Percentiles rank a stretch among this genome's conserved stretches.
Evolutionary conservation across 2,888 invertebrate genomes (phyloP).

Genomic region (Gandaritis pyraliata): DNA sequence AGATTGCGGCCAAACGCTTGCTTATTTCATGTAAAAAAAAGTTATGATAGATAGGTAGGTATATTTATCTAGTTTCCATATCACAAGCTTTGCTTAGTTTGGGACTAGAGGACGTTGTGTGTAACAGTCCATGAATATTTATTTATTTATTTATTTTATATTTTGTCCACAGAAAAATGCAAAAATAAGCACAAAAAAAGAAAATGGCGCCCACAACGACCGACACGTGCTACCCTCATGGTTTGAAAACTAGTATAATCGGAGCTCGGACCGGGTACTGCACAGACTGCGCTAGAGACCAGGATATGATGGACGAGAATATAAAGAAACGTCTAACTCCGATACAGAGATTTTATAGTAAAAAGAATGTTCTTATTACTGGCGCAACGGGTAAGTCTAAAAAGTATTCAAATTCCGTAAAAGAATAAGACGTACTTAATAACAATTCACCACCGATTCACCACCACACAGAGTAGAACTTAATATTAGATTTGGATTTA

Average conservation of each 20-base stretch:
- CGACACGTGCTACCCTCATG: constrained; percentile 10
- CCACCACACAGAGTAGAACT: no score
- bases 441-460: no score
- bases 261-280: constrained; percentile 31
- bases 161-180: constrained; percentile 52
- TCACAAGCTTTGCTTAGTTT: no score
- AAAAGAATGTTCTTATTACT: constrained; percentile 84
- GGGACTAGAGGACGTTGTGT: no score
- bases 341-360: constrained; percentile 84
- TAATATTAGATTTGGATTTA: no score
- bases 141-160: constrained; percentile 4
- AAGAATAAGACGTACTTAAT: no score
- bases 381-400: constrained; percentile 83
- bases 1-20: no score
- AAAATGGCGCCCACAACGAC: constrained; percentile 48
- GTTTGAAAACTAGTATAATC: constrained; percentile 22
- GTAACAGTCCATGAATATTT: neutral
- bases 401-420: no score
- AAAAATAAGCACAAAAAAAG: constrained; percentile 35
- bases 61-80: no score
- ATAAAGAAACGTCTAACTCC: constrained; percentile 61
- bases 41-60: no score
- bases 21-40: no score
- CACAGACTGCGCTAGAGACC: constrained; percentile 38
- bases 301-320: constrained; percentile 47